A percentile compares a stretch with the other conserved stretches of the same genome.
Evolutionary conservation across 2,797 vertebrate genomes (phyloP).

Genomic region (Helarctos malayanus): DNA sequence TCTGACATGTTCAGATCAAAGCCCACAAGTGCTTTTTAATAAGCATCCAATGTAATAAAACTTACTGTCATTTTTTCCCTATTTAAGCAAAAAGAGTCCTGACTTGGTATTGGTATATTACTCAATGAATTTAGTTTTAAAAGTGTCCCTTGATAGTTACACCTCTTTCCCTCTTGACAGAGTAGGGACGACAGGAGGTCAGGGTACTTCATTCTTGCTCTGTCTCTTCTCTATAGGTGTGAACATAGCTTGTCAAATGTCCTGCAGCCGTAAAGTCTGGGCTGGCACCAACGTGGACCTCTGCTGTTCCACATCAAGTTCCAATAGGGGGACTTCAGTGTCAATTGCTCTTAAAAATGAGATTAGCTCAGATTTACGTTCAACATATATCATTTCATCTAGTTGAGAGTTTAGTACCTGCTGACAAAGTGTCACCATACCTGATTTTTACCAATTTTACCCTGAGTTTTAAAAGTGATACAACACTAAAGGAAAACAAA

Average conservation of each 20-base stretch:
- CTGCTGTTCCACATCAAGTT: neutral
- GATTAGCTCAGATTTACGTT: neutral
- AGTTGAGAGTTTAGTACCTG: neutral
- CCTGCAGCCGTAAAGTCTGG: neutral
- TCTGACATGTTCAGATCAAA: neutral
- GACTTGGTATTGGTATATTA: conserved; percentile 8
- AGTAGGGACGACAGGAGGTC: neutral
- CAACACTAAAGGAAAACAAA: neutral
- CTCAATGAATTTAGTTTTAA: conserved; percentile 9
- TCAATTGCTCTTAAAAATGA: neutral
- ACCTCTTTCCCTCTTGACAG: neutral
- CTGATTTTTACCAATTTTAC: neutral
- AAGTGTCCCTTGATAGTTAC: neutral
- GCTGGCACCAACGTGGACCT: neutral
- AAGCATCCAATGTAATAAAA: neutral
- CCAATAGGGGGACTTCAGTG: neutral
- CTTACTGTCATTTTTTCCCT: neutral
- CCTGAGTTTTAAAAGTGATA: neutral
- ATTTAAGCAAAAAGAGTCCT: conserved; percentile 6
- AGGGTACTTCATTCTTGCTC: neutral
- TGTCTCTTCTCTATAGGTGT: neutral
- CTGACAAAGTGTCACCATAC: neutral
- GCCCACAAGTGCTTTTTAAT: neutral
- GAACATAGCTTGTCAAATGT: neutral
- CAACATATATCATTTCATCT: neutral